These are phyloP conservation scores for Epirrita christyi DNA, from an alignment of 2,888 invertebrate species.

Conservation along the genomic window DNA sequence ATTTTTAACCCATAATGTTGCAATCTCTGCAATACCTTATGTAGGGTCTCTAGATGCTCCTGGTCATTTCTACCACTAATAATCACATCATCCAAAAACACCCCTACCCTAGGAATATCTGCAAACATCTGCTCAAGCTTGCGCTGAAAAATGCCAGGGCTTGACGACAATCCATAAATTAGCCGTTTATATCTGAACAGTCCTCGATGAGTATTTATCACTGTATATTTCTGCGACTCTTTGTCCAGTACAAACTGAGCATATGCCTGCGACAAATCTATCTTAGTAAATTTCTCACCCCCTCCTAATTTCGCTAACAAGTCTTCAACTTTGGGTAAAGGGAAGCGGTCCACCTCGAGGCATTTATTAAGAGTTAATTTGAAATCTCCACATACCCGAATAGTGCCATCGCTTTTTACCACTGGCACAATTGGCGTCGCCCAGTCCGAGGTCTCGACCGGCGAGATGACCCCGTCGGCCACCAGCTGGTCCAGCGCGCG, in stretches of 20 bases:
- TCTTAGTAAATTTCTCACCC: neutral
- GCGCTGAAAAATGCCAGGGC: constrained; percentile 38
- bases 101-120: constrained; percentile 29
- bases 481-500: constrained; percentile 31
- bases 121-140: constrained; percentile 34
- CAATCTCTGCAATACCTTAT: constrained; percentile 18
- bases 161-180: neutral
- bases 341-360: constrained; percentile 42
- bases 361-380: constrained; percentile 43
- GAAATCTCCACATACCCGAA: constrained; percentile 43
- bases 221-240: neutral
- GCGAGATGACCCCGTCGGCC: constrained; percentile 25
- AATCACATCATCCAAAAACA: constrained; percentile 36
- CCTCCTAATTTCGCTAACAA: constrained; percentile 33
- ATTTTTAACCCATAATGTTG: constrained; percentile 19
- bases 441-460: constrained; percentile 6
- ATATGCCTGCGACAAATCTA: neutral
- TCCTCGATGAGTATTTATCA: neutral
- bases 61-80: constrained; percentile 16
- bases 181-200: neutral
- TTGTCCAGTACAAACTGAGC: neutral
- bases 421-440: constrained; percentile 21
- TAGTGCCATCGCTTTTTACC: constrained; percentile 40
- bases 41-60: constrained; percentile 23
- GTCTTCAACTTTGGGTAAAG: constrained; percentile 39